Conservation (phyloP, 2,113 vertebrate species). For the Petrocephalus microphthalmus region DNA sequence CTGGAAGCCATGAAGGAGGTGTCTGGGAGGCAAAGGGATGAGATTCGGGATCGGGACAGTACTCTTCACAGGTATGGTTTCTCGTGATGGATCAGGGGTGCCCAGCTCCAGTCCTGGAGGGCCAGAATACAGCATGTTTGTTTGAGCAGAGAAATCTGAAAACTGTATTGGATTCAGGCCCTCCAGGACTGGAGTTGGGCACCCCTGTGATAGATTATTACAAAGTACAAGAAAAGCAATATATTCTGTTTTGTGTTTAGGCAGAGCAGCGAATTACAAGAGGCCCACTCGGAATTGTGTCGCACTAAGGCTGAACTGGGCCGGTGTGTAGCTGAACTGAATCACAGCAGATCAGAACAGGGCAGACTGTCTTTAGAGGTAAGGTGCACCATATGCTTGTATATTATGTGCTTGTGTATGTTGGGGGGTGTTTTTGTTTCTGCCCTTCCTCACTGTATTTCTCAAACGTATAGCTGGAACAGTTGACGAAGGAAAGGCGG, state of each 20-base stretch:
- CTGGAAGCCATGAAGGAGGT: conserved; percentile 52
- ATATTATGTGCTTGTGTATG: not conserved
- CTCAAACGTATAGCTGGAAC: conserved; percentile 38
- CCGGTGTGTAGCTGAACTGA: conserved; percentile 40
- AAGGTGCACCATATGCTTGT: conserved; percentile 32
- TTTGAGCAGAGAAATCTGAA: too few species aligned
- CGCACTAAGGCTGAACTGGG: conserved; percentile 45
- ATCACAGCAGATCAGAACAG: conserved; percentile 38
- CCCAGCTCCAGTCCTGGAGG: too few species aligned
- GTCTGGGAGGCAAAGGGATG: conserved; percentile 41
- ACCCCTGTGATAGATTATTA: too few species aligned
- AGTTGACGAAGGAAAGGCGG: conserved; percentile 40
- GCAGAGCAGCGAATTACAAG: conserved; percentile 48
- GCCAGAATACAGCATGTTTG: too few species aligned
- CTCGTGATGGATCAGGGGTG: not conserved
- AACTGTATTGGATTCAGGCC: too few species aligned
- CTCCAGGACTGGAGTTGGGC: too few species aligned
- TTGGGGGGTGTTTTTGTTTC: not conserved
- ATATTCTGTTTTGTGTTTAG: conserved; percentile 31
- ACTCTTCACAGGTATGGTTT: conserved; percentile 49
- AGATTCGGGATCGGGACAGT: conserved; percentile 48
- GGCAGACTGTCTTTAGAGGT: conserved; percentile 49
- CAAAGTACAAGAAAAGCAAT: not conserved
- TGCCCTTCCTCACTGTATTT: not conserved
- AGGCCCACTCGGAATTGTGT: conserved; percentile 40